Evolutionary conservation across 2,113 vertebrate genomes (phyloP).

Genomic region (Labeo rohita): DNA sequence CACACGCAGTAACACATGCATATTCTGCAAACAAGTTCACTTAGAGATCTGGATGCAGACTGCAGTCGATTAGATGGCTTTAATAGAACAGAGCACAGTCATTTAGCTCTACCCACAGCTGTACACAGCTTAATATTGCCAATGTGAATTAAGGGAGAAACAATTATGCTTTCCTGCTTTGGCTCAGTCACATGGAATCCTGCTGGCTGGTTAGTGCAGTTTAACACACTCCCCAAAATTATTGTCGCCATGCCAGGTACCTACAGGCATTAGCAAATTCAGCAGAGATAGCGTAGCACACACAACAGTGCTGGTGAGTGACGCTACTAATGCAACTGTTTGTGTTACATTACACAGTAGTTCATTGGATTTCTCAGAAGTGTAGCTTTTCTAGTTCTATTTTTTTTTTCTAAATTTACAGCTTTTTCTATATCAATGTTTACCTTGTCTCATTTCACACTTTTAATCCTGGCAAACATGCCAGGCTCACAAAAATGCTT

Average conservation of each 20-base stretch:
- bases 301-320: not conserved
- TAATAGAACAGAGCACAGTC: not conserved
- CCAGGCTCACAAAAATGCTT: too few relatives aligned
- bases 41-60: not conserved
- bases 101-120: slow-evolving; percentile 9
- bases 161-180: slow-evolving; percentile 20
- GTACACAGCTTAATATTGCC: slow-evolving; percentile 38
- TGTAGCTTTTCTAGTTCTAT: not conserved
- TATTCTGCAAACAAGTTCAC: not conserved
- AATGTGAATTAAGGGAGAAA: slow-evolving; percentile 4
- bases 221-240: slow-evolving; percentile 17
- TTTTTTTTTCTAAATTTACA: not conserved
- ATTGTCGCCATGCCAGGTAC: not conserved
- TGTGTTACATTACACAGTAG: not conserved
- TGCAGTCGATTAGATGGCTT: slow-evolving; percentile 23
- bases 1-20: not conserved
- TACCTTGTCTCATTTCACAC: not conserved
- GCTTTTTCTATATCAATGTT: not conserved
- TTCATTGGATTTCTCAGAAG: not conserved
- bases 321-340: not conserved
- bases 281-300: not conserved
- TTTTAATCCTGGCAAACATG: not conserved
- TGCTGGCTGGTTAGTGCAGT: slow-evolving; percentile 37
- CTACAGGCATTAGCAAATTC: slow-evolving; percentile 12
- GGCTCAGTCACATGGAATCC: slow-evolving; percentile 2